These are phyloP conservation scores for Trinorchestia longiramus DNA, from an alignment of 1,140 invertebrate species.

Conservation along the genomic window DNA sequence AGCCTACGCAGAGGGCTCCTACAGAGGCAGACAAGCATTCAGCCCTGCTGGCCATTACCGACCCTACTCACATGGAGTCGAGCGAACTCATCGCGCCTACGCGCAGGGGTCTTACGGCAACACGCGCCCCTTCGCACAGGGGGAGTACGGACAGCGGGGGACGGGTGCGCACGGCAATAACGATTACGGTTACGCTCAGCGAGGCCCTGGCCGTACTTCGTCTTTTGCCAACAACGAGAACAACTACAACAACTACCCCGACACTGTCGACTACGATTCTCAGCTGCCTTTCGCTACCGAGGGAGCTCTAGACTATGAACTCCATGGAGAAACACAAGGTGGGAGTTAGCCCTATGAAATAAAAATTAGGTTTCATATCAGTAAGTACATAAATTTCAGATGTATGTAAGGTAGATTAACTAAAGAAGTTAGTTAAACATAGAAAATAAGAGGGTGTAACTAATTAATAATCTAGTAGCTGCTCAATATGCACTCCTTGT, in stretches of 20 bases:
- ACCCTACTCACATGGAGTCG: neutral
- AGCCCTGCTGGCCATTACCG: neutral
- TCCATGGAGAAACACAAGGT: neutral
- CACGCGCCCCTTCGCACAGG: neutral
- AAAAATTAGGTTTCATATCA: neutral
- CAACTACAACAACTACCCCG: constrained; percentile 13
- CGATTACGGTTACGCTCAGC: neutral
- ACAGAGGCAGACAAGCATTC: constrained; percentile 32
- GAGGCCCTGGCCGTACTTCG: neutral
- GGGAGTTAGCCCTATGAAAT: neutral
- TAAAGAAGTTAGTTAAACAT: no score
- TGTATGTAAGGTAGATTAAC: no score
- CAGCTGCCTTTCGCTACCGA: constrained; percentile 10
- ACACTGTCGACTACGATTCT: neutral
- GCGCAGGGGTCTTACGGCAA: neutral
- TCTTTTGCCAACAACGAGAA: constrained; percentile 25
- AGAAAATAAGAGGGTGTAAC: no score
- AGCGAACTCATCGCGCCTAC: neutral
- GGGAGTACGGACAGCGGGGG: neutral
- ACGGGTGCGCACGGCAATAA: neutral
- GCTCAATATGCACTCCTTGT: no score
- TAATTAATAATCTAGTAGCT: no score
- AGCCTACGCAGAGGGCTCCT: neutral
- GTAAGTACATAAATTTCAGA: no score
- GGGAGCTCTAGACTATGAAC: constrained; percentile 3